A percentile compares a stretch with the other conserved stretches of the same genome.
These are phyloP conservation scores for Lithophane socia DNA, from an alignment of 2,888 invertebrate species.

Conservation along the genomic window DNA sequence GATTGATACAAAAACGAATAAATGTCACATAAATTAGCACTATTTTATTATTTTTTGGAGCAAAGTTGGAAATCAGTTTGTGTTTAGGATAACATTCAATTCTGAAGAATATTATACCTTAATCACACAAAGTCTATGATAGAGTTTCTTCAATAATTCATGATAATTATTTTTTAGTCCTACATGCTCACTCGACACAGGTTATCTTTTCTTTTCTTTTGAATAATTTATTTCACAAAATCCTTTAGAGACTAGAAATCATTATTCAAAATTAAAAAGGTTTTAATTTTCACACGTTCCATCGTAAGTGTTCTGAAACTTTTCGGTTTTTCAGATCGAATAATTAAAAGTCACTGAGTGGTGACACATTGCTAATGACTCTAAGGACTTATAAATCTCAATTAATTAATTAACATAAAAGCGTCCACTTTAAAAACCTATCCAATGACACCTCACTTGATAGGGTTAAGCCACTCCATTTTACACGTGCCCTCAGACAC, in stretches of 20 bases:
- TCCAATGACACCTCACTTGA: conserved; percentile 11
- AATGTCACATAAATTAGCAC: conserved; percentile 61
- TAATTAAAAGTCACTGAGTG: conserved; percentile 32
- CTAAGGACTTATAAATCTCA: conserved; percentile 33
- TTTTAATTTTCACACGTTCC: conserved; percentile 11
- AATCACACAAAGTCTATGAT: background rate
- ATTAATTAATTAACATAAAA: conserved; percentile 44
- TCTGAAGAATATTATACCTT: background rate
- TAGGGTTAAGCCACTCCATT: conserved; percentile 32
- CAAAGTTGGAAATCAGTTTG: conserved; percentile 8
- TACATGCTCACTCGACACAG: background rate
- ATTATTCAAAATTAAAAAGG: background rate
- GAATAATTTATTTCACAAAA: background rate
- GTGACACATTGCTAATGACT: conserved; percentile 51
- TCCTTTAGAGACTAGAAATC: background rate
- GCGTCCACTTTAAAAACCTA: conserved; percentile 20
- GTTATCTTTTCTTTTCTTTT: background rate
- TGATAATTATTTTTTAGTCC: background rate
- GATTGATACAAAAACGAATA: conserved; percentile 52
- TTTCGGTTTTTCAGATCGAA: conserved; percentile 27
- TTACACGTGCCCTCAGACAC: conserved; percentile 7
- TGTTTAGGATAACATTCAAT: background rate
- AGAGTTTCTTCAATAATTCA: background rate
- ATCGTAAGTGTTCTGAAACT: conserved; percentile 22
- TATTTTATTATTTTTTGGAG: conserved; percentile 43